Base-by-base conservation (phyloP, 2,113 vertebrate genomes). In the Bufo gargarizans region DNA sequence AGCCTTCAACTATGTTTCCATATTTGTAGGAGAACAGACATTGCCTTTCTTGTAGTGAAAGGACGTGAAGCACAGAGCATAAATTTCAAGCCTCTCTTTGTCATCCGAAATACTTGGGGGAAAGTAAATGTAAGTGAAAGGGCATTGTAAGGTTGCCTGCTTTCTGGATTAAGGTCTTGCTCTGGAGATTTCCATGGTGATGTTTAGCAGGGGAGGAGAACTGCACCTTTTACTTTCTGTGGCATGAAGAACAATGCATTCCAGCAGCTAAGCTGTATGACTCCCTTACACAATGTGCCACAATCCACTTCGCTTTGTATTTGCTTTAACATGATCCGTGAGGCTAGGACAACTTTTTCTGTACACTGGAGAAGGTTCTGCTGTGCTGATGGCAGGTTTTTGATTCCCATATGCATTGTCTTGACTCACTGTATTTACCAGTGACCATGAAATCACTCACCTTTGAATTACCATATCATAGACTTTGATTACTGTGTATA, bases 141-240 rank as follows among this genome's bases (percentile, higher is more conserved):
- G 79, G 55, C 86, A 83, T 83, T 88, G 86, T 76, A 76, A 88
- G 86, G 69, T 82, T 83, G 43, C 8, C 67, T 88, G 86, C 67
- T 59, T 74, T 83, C 71, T 86, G 59, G 85, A 78, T 86, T 86
- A 77, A 78, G 59, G 85, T 59, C 67, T 82, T 82, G 85, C 22
- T 82, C 86, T 80, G n/a, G 69, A 82, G 69, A 88, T 82, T 88
- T 88, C 86, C 86, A 82, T 82, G 79, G 86, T 76, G 79, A 88
- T 84, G 71, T 65, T 33, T 84, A 77, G 69, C 80, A 88, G 69
- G 72, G 87, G 59, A 77, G 87, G 81, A 77, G 81, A 65, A 63
- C 43, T 61, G 86, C 71, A 77, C 72, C 80, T 77, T 77, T 84
- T 69, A 84, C n/a, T 74, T 83, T 88, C 55, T 83, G 80, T 82